Percentiles rank a stretch among this genome's conserved stretches.
Conservation (phyloP, 2,113 vertebrate genomes). For the Dicerorhinus sumatrensis region DNA sequence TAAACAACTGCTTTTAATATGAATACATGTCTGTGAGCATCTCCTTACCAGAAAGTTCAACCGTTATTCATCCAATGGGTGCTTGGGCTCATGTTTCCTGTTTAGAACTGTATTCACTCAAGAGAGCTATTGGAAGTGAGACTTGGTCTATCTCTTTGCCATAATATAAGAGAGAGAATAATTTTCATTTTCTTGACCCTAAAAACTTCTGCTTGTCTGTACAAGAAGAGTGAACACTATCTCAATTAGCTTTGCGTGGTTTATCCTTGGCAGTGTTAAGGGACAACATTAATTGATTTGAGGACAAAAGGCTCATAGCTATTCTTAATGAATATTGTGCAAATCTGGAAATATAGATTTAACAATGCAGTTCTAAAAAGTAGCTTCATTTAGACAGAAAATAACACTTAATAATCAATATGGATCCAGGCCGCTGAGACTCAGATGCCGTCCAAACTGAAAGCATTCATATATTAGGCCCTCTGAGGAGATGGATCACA, state of each 20-base stretch:
- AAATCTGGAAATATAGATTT: slow-evolving; percentile 71
- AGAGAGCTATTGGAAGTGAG: slow-evolving; percentile 27
- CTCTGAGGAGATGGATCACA: slow-evolving; percentile 35
- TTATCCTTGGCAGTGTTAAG: slow-evolving; percentile 61
- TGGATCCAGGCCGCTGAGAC: slow-evolving; percentile 21
- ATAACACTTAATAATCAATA: slow-evolving; percentile 63
- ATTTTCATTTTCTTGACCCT: slow-evolving; percentile 51
- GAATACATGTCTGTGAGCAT: neutral
- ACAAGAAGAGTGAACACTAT: slow-evolving; percentile 62
- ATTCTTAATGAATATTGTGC: slow-evolving; percentile 65
- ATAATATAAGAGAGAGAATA: slow-evolving; percentile 45
- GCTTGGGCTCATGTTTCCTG: slow-evolving; percentile 33
- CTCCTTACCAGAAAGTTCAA: neutral
- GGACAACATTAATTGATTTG: slow-evolving; percentile 76
- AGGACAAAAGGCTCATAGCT: slow-evolving; percentile 63
- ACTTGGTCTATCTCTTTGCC: slow-evolving; percentile 43
- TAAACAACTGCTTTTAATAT: slow-evolving; percentile 46
- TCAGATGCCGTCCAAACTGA: slow-evolving; percentile 32
- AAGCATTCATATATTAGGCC: slow-evolving; percentile 10
- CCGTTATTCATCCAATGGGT: slow-evolving; percentile 10
- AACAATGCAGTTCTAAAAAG: slow-evolving; percentile 19
- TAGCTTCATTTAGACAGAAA: slow-evolving; percentile 75
- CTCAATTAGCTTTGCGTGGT: slow-evolving; percentile 59
- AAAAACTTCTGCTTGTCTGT: slow-evolving; percentile 53
- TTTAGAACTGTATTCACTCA: slow-evolving; percentile 21